Evolutionary conservation across 2,888 invertebrate species (phyloP).

Genomic region (Drosophila anomalata): DNA sequence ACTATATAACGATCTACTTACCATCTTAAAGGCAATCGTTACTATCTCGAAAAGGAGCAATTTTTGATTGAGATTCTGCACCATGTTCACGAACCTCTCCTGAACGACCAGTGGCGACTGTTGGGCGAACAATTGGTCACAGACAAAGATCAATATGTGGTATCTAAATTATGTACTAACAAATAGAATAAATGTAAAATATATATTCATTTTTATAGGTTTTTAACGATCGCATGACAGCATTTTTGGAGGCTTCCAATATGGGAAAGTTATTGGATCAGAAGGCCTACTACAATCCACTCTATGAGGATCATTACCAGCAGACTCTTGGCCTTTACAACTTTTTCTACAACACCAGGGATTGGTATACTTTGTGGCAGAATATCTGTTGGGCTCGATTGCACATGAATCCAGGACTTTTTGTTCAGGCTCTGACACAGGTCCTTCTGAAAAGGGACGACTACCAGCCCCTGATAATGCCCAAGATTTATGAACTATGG

Average conservation of each 20-base stretch:
- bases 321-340: constrained; percentile 84
- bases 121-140: constrained; percentile 49
- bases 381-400: constrained; percentile 87
- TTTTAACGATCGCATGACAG: constrained; percentile 50
- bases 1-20: background rate
- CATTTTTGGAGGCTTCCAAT: constrained; percentile 32
- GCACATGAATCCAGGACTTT: constrained; percentile 89
- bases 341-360: constrained; percentile 86
- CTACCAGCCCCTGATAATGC: constrained; percentile 87
- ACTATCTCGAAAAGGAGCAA: constrained; percentile 62
- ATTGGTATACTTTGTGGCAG: constrained; percentile 87
- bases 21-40: constrained; percentile 48
- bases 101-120: constrained; percentile 49
- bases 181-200: background rate
- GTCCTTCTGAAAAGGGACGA: constrained; percentile 88
- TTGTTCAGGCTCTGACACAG: constrained; percentile 88
- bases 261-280: constrained; percentile 27
- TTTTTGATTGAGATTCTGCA: constrained; percentile 63
- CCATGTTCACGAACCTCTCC: constrained; percentile 55
- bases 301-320: constrained; percentile 34
- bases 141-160: constrained; percentile 58
- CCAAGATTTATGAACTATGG: constrained; percentile 90
- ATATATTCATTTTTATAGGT: constrained; percentile 11
- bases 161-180: constrained; percentile 3
- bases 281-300: constrained; percentile 36